Base-by-base conservation (phyloP, 1,140 invertebrate species). In the Lordiphosa clarofinis region DNA sequence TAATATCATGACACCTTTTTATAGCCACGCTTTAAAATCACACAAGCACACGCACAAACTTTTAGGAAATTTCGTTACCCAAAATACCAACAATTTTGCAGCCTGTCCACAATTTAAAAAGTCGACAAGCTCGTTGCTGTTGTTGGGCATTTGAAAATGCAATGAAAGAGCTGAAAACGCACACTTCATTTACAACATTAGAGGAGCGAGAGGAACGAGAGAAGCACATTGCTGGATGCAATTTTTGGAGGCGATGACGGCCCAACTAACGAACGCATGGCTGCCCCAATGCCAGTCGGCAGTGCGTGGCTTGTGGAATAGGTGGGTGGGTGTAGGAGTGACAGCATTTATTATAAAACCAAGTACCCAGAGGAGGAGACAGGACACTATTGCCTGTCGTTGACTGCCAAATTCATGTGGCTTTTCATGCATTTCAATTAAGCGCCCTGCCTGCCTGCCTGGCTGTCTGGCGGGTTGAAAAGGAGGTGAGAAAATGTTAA, bases 341-440 rank as follows among this genome's bases (percentile, higher is more conserved):
- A 4, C 54, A 56, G 72, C 62, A 67, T 75, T 71, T 76, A 76
- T 63, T 60, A 78, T 75, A 72, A 68, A 68, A 58, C 38, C 63
- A 61, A 55, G 28, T 8, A 31, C 28, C 28, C 28, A 31, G 19
- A 58, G 63, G 50, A 52, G 15, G 38, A 43, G 38, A 9, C 28
- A 10, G 50, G 35, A 21, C 12, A 21, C 21, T 15, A 44, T 37
- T 49, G 33, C 38, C 56, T 67, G 71, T 71, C 71, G 67, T 57
- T 71, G 71, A 67, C 66, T 72, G 67, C 56, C 73, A 70, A 82
- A 72, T 76, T 69, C 72, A 68, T 76, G 63, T 67, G 72, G 74
- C 72, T 64, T 82, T 76, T 76, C 67, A 81, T 84, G 72, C 76
- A 81, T 82, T 81, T 81, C 78, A 82, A 82, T 82, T 82, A 82